Percentiles rank a stretch among this genome's conserved stretches.
Evolutionary conservation across 2,797 vertebrate species (phyloP).

Genomic region (Malurus splendens): DNA sequence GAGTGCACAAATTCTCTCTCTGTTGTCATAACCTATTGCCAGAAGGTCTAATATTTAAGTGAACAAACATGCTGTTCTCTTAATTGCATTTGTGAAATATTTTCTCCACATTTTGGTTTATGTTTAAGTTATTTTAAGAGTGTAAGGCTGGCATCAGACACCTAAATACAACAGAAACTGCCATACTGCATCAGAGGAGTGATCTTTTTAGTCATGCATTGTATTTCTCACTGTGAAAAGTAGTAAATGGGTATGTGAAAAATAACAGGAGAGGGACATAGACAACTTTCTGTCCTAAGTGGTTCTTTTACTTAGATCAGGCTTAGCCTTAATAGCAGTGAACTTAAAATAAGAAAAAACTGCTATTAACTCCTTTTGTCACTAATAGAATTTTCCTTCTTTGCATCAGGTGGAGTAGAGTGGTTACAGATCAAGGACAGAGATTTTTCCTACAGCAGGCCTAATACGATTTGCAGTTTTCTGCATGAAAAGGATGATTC

Average conservation of each 20-base stretch:
- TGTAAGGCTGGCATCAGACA: neutral
- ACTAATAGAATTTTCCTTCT: neutral
- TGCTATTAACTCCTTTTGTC: neutral
- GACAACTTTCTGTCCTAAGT: neutral
- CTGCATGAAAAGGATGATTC: slow-evolving; percentile 70
- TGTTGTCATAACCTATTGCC: neutral
- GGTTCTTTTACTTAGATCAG: neutral
- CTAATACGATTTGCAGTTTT: slow-evolving; percentile 74
- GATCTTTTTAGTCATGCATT: neutral
- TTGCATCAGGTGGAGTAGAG: slow-evolving; percentile 67
- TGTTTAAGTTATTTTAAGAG: neutral
- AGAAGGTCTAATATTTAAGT: neutral
- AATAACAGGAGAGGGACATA: neutral
- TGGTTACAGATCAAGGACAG: slow-evolving; percentile 79
- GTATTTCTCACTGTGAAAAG: neutral
- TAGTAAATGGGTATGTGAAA: neutral
- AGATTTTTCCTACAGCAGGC: slow-evolving; percentile 70
- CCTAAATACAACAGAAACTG: neutral
- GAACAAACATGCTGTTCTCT: neutral
- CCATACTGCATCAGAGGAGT: neutral
- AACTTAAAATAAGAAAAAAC: neutral
- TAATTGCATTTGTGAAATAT: neutral
- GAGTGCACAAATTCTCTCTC: neutral
- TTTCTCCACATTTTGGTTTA: neutral
- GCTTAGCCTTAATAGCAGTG: neutral